Evolutionary conservation across 2,888 invertebrate genomes (phyloP).

Genomic region (Pomacea canaliculata): DNA sequence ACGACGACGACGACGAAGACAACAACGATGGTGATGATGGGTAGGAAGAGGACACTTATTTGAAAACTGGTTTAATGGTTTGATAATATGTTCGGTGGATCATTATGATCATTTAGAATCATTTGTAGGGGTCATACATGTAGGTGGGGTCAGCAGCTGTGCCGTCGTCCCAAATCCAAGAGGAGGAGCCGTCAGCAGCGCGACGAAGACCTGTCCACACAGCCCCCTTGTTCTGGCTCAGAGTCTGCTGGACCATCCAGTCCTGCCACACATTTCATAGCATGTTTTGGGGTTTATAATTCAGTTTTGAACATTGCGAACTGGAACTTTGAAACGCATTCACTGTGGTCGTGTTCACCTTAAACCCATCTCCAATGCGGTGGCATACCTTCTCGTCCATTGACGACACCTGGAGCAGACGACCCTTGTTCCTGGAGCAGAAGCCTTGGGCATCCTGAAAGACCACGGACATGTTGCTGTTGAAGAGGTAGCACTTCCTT

Average conservation of each 20-base stretch:
- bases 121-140: background rate
- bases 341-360: no score
- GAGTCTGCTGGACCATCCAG: conserved; percentile 4
- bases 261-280: background rate
- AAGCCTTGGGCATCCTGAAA: background rate
- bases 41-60: no score
- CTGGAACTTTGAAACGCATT: no score
- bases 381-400: conserved; percentile 1
- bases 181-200: background rate
- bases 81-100: no score
- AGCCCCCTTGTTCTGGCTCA: background rate
- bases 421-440: background rate
- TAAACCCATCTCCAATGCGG: no score
- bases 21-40: no score
- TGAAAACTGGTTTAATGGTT: no score
- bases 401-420: background rate
- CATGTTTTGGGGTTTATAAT: no score
- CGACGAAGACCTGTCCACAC: conserved; percentile 12
- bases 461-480: background rate
- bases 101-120: no score
- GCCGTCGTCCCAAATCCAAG: conserved; percentile 8
- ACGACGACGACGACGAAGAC: no score
- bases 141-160: background rate
- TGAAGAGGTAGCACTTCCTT: conserved; percentile 8
- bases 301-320: no score